Conservation (phyloP, 2,888 invertebrate genomes). For the Scrobipalpa atriplicella region DNA sequence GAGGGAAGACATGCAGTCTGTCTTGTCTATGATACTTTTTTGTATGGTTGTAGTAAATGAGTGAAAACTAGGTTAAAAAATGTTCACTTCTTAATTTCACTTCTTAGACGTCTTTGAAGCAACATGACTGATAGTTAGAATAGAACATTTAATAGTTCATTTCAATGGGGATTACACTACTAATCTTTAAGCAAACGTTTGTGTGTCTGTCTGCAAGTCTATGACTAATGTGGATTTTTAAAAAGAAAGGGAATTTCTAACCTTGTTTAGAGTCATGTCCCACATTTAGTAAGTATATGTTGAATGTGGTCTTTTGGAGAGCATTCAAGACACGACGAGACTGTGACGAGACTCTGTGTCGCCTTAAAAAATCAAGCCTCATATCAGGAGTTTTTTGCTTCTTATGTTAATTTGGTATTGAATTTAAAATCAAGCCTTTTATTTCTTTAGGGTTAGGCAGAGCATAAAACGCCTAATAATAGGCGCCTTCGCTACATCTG, state of each 20-base stretch:
- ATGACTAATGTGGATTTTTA: slow-evolving; percentile 37
- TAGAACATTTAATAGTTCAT: slow-evolving; percentile 59
- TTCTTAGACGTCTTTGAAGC: slow-evolving; percentile 37
- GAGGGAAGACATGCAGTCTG: slow-evolving; percentile 62
- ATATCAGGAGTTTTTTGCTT: no score
- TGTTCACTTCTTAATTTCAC: slow-evolving; percentile 41
- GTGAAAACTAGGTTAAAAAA: slow-evolving; percentile 46
- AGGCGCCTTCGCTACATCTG: no score
- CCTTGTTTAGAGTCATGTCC: not conserved
- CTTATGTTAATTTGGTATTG: no score
- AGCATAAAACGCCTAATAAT: no score
- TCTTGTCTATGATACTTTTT: slow-evolving; percentile 41
- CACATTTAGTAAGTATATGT: not conserved
- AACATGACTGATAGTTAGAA: slow-evolving; percentile 49
- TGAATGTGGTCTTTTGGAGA: not conserved
- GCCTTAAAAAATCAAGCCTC: no score
- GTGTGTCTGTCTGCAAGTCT: slow-evolving; percentile 36
- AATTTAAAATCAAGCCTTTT: no score
- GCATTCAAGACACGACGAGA: not conserved
- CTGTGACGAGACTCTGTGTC: not conserved
- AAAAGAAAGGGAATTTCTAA: slow-evolving; percentile 29
- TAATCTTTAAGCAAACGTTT: slow-evolving; percentile 49
- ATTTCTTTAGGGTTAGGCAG: no score
- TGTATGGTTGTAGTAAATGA: not conserved
- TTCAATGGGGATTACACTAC: slow-evolving; percentile 66